A percentile compares a stretch with the other conserved stretches of the same genome.
Conservation (phyloP, 2,888 invertebrate genomes). For the Abrostola triplasia region DNA sequence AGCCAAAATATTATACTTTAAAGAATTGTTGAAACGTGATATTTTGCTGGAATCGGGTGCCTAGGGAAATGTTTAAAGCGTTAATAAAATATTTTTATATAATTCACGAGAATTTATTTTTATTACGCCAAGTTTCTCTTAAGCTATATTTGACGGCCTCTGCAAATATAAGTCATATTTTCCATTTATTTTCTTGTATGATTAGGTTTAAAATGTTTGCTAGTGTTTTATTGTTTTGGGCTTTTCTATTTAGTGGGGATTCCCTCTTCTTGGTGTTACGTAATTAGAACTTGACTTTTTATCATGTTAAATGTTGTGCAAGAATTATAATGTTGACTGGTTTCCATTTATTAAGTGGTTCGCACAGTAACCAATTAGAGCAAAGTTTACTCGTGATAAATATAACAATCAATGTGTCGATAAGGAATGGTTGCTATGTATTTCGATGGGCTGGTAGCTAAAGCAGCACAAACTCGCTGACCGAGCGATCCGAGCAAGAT, state of each 20-base stretch:
- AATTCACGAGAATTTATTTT: constrained; percentile 24
- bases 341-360: too few species aligned
- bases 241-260: neutral
- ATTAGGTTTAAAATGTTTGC: constrained; percentile 21
- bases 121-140: constrained; percentile 28
- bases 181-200: constrained; percentile 15
- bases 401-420: too few species aligned
- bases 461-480: too few species aligned
- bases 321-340: too few species aligned
- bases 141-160: constrained; percentile 8
- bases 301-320: too few species aligned
- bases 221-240: constrained; percentile 5
- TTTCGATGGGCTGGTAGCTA: too few species aligned
- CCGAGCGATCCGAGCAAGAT: too few species aligned
- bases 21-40: constrained; percentile 50
- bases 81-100: constrained; percentile 61
- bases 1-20: constrained; percentile 18
- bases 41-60: constrained; percentile 53
- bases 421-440: too few species aligned
- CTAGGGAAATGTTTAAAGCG: constrained; percentile 51
- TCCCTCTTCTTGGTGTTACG: too few species aligned
- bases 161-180: constrained; percentile 21
- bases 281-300: too few species aligned
- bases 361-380: too few species aligned
- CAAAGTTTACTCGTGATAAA: too few species aligned